phyloP scores from a whole-genome alignment of 2,888 invertebrate genomes.

The Prosapia bicincta region DNA sequence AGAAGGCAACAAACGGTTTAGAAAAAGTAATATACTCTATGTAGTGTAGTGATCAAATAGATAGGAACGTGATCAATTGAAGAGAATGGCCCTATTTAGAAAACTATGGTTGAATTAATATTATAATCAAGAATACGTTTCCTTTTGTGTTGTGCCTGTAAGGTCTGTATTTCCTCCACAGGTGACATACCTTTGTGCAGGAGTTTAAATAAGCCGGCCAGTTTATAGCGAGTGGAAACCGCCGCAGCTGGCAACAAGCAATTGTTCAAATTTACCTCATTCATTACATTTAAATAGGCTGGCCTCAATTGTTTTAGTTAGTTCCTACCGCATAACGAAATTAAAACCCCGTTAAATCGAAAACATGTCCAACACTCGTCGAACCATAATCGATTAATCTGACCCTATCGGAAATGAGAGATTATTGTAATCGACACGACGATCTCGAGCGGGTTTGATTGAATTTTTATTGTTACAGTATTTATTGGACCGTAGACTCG shows the following conservation, averaged over 20 bases:
- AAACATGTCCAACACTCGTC: neutral
- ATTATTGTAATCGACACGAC: neutral
- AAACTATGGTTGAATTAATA: too few species aligned
- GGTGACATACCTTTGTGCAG: too few species aligned
- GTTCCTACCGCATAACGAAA: neutral
- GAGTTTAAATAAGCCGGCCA: neutral
- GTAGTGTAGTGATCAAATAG: too few species aligned
- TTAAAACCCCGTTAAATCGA: neutral
- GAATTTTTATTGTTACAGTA: neutral
- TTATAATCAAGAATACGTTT: too few species aligned
- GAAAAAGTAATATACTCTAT: too few species aligned
- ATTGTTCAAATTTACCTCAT: neutral
- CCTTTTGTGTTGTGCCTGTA: too few species aligned
- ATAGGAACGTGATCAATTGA: too few species aligned
- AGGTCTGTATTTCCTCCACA: too few species aligned
- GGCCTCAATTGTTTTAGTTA: neutral
- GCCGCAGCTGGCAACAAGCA: neutral
- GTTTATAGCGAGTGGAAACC: neutral
- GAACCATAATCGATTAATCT: neutral
- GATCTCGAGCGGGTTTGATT: neutral
- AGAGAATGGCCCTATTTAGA: too few species aligned
- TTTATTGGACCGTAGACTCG: neutral
- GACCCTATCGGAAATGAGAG: constrained; percentile 2
- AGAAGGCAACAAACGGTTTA: too few species aligned
- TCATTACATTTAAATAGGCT: neutral